These are phyloP conservation scores for Cerastis rubricosa DNA, from an alignment of 2,888 invertebrate species.

Conservation along the genomic window DNA sequence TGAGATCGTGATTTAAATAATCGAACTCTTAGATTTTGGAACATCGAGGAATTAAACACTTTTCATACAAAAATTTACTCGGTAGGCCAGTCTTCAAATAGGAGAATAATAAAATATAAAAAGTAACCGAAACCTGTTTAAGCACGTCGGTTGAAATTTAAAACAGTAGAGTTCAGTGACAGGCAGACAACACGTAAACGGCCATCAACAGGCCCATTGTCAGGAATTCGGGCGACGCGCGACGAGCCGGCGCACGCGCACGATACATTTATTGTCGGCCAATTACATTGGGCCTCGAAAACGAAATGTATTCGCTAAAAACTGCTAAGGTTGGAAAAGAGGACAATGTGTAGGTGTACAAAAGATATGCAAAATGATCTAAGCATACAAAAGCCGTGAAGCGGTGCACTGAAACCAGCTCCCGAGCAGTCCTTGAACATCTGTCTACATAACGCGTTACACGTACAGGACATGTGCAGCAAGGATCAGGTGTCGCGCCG, in stretches of 20 bases:
- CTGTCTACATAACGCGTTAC: conserved; percentile 76
- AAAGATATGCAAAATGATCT: conserved; percentile 45
- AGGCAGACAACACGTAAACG: conserved; percentile 73
- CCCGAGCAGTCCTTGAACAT: conserved; percentile 77
- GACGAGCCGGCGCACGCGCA: conserved; percentile 73
- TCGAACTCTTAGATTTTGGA: conserved; percentile 21
- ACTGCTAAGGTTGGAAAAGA: conserved; percentile 20
- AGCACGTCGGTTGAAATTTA: conserved; percentile 70
- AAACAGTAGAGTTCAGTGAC: conserved; percentile 80
- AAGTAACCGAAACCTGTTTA: conserved; percentile 65
- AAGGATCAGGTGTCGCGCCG: conserved; percentile 89
- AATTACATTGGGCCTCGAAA: conserved; percentile 74
- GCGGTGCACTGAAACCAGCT: conserved; percentile 68
- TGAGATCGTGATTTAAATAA: conserved; percentile 41
- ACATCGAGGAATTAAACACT: conserved; percentile 30
- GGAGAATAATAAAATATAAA: conserved; percentile 57
- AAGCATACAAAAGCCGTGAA: conserved; percentile 53
- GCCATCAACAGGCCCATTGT: conserved; percentile 79
- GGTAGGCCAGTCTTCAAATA: conserved; percentile 41
- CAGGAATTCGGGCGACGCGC: conserved; percentile 80
- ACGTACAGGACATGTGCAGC: conserved; percentile 80
- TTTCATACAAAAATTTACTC: conserved; percentile 25
- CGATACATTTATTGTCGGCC: conserved; percentile 70
- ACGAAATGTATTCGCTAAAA: conserved; percentile 43
- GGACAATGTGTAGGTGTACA: conserved; percentile 19